Base-by-base conservation (phyloP, 2,113 vertebrate species). In the Erpornis zantholeuca region DNA sequence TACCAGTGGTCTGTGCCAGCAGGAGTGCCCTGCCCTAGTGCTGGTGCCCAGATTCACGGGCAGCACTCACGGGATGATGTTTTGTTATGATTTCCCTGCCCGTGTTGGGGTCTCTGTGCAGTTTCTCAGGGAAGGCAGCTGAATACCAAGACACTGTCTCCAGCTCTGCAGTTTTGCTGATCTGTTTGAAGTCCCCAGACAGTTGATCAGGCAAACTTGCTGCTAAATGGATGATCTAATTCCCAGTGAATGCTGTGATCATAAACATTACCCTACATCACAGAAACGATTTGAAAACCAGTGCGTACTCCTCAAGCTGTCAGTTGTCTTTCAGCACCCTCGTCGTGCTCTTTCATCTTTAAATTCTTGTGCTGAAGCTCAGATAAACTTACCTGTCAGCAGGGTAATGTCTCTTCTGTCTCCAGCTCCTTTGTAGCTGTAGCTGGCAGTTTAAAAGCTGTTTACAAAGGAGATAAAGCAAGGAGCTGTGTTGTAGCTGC, bases 141-240 rank as follows among this genome's bases (percentile, higher is more conserved):
- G 57, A 76, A 36, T 29, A 52, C 35, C 40, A n/a, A 64, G 38
- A 23, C 73, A 27, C 25, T 14, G 35, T 42, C 70, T 87, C 33
- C 22, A 12, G 45, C 63, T 65, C 40, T 78, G 68, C 38, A 61
- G 8, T 91, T 81, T 44, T 90, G 65, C 88, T 90, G 88, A 82
- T 92, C 14, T 85, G 33, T 88, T 90, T 71, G 12, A 85, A 90
- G 79, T 82, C 66, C 75, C 49, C 56, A 91, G 73, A 87, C 69
- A 66, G 85, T 45, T 87, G 70, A 78, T 94, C 44, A 77, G 71
- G 61, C 86, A 88, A 66, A 90, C 76, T 25, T 77, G 56, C 68
- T 80, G 71, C 86, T 94, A 82, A 94, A 83, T 73, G 76, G 54
- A 52, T 92, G 59, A 86, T 90, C 75, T 88, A 86, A 90, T 68